Conservation (phyloP, 2,888 invertebrate genomes). For the Ceriagrion tenellum region DNA sequence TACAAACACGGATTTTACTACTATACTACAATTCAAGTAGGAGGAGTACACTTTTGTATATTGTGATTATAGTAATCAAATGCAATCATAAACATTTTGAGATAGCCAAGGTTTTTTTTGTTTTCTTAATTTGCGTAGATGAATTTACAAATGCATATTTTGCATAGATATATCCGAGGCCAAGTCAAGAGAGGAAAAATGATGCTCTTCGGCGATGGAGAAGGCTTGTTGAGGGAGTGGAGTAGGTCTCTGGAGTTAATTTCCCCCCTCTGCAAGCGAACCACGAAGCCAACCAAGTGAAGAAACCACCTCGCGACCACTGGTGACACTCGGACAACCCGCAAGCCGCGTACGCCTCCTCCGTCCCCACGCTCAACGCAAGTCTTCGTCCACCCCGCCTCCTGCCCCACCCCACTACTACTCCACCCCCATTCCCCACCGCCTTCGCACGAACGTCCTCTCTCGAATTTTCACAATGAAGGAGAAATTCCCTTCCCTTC, state of each 20-base stretch:
- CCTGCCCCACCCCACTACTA: too few species aligned
- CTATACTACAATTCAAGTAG: too few species aligned
- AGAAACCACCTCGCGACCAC: slow-evolving; percentile 8
- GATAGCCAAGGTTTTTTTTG: too few species aligned
- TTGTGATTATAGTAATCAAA: too few species aligned
- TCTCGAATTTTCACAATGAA: slow-evolving; percentile 6
- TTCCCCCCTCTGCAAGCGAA: background rate
- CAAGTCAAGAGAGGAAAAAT: background rate
- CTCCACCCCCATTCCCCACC: background rate
- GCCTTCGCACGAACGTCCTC: background rate
- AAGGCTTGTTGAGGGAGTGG: background rate
- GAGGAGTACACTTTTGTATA: too few species aligned
- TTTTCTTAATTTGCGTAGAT: too few species aligned
- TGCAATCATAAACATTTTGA: too few species aligned
- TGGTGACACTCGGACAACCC: background rate
- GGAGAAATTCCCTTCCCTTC: background rate
- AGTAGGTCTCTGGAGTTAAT: background rate
- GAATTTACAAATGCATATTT: too few species aligned
- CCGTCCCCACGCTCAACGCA: background rate
- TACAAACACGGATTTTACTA: too few species aligned
- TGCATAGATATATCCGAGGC: too few species aligned
- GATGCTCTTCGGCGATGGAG: slow-evolving; percentile 17
- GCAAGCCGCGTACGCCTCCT: background rate
- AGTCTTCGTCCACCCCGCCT: background rate
- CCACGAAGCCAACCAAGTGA: background rate